phyloP scores from a whole-genome alignment of 2,797 vertebrate species.

The Anguilla pacifica region DNA sequence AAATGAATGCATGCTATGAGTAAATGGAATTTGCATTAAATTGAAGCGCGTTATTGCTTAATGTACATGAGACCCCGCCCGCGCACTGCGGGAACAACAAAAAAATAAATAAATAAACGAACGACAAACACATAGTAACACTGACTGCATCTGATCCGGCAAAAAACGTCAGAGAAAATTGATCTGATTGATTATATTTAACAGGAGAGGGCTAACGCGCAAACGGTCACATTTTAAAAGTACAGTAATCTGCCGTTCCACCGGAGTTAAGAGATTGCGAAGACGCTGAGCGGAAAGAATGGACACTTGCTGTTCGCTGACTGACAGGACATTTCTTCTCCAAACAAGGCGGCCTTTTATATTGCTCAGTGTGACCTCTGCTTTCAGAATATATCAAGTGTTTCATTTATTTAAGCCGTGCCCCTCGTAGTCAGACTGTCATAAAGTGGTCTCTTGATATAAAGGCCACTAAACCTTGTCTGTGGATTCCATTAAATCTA shows the following conservation, averaged over 20 bases:
- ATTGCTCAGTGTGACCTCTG: constrained; percentile 39
- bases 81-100: not conserved
- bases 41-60: constrained; percentile 5
- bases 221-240: not conserved
- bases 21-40: not conserved
- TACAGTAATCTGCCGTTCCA: not conserved
- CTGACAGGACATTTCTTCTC: constrained; percentile 36
- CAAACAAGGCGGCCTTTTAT: constrained; percentile 36
- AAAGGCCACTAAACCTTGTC: constrained; percentile 48
- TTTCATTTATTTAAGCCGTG: constrained; percentile 43
- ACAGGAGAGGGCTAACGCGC: not conserved
- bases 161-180: not conserved
- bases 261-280: not conserved
- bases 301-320: constrained; percentile 31
- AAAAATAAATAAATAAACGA: not conserved
- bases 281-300: constrained; percentile 14
- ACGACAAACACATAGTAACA: not conserved
- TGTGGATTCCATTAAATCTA: constrained; percentile 72
- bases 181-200: not conserved
- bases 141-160: not conserved
- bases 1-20: constrained; percentile 29
- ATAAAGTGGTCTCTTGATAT: constrained; percentile 39
- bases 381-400: constrained; percentile 45
- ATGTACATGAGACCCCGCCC: not conserved
- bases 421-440: constrained; percentile 40